These are phyloP conservation scores for Carapus acus DNA, from an alignment of 2,797 vertebrate species.

Conservation along the genomic window DNA sequence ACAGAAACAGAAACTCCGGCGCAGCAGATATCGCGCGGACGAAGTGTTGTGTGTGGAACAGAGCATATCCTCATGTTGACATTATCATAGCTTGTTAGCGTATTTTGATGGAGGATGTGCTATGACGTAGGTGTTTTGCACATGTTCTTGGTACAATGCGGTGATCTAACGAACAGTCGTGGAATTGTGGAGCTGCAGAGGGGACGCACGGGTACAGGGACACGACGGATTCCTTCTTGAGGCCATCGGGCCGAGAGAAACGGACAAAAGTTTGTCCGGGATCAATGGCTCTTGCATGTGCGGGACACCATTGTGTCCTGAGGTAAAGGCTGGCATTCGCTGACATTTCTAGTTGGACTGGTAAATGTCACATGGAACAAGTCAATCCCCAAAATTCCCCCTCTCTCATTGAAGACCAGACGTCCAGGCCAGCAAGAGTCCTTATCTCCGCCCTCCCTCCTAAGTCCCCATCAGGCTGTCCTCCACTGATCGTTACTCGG, in stretches of 20 bases:
- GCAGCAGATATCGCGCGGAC: neutral
- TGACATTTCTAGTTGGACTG: conserved; percentile 71
- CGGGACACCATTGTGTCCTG: conserved; percentile 58
- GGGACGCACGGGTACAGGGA: too few relatives aligned
- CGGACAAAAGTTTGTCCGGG: conserved; percentile 26
- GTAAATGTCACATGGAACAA: conserved; percentile 73
- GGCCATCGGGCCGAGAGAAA: conserved; percentile 34
- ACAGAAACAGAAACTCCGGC: neutral
- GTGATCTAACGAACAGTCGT: too few relatives aligned
- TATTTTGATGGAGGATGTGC: too few relatives aligned
- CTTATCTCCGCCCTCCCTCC: conserved; percentile 45
- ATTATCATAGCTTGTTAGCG: neutral
- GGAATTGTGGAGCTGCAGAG: too few relatives aligned
- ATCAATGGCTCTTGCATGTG: conserved; percentile 63
- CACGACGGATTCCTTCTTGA: conserved; percentile 13
- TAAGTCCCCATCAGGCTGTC: conserved; percentile 46
- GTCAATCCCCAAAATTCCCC: conserved; percentile 53
- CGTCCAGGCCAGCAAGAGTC: conserved; percentile 46
- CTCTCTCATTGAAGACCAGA: conserved; percentile 57
- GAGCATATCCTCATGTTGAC: too few relatives aligned
- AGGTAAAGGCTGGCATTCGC: conserved; percentile 70
- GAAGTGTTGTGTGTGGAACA: too few relatives aligned
- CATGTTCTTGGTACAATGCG: too few relatives aligned
- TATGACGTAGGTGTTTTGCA: too few relatives aligned
- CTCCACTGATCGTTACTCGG: conserved; percentile 39